Evolutionary conservation across 2,888 invertebrate species (phyloP).

Genomic region (Mesorhabditis sp.): DNA sequence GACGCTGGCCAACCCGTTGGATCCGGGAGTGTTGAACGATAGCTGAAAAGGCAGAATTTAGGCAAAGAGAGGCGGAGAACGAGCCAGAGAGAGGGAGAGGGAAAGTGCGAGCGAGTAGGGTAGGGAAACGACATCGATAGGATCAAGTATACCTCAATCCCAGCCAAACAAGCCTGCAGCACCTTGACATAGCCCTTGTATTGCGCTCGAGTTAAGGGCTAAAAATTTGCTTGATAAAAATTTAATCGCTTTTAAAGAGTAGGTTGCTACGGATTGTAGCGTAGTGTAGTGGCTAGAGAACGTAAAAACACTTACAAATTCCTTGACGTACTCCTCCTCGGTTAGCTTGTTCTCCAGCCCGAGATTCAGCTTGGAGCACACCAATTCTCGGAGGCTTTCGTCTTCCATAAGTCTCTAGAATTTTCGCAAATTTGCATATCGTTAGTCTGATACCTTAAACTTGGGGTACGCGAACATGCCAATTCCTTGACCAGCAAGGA

Average conservation of each 20-base stretch:
- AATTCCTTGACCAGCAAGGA: conserved; percentile 85
- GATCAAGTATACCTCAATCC: conserved; percentile 79
- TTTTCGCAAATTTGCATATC: not conserved
- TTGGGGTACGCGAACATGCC: conserved; percentile 82
- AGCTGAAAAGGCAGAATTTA: conserved; percentile 10
- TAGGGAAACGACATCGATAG: no score
- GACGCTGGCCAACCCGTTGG: conserved; percentile 90
- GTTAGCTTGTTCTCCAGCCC: conserved; percentile 87
- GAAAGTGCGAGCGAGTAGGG: no score
- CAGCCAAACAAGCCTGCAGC: conserved; percentile 80
- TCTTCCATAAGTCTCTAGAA: conserved; percentile 79
- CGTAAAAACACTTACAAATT: no score
- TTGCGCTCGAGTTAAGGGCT: conserved; percentile 82
- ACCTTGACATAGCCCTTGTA: conserved; percentile 96
- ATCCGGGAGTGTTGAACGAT: conserved; percentile 67
- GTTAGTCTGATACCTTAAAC: conserved; percentile 16
- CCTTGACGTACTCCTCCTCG: conserved; percentile 87
- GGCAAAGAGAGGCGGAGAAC: no score
- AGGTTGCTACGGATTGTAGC: no score
- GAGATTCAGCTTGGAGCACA: conserved; percentile 87
- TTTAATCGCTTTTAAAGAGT: no score
- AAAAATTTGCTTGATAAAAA: conserved; percentile 44
- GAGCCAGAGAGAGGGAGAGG: no score
- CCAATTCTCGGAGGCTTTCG: conserved; percentile 92
- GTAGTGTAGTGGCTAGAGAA: no score